These are phyloP conservation scores for Tinea pellionella DNA, from an alignment of 2,888 invertebrate genomes.

Conservation along the genomic window DNA sequence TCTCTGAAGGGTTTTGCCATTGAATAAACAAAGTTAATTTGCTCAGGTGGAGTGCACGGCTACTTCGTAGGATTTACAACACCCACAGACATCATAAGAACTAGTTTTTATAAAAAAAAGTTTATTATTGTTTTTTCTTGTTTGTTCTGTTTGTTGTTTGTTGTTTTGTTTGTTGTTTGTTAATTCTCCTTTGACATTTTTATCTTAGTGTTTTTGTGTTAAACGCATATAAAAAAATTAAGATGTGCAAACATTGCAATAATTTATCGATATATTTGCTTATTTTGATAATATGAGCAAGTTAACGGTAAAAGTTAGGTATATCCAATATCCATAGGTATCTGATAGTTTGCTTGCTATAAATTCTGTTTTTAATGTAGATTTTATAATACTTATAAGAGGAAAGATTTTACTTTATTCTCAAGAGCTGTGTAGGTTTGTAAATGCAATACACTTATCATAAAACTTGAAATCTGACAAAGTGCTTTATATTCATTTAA, in stretches of 20 bases:
- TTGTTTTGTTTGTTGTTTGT: too few relatives aligned
- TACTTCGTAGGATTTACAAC: not conserved
- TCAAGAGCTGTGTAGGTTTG: not conserved
- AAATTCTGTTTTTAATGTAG: not conserved
- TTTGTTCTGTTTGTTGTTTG: too few relatives aligned
- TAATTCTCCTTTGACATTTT: too few relatives aligned
- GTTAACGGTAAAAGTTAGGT: too few relatives aligned
- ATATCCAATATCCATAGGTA: too few relatives aligned
- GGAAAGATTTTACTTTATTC: not conserved
- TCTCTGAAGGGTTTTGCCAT: not conserved
- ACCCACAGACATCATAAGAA: not conserved
- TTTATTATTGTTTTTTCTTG: too few relatives aligned
- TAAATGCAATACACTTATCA: not conserved
- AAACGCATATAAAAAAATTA: too few relatives aligned
- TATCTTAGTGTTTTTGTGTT: too few relatives aligned
- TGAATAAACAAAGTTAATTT: conserved; percentile 28
- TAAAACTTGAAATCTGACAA: not conserved
- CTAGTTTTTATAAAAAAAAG: not conserved
- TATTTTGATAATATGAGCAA: too few relatives aligned
- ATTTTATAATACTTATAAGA: not conserved
- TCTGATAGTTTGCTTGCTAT: not conserved
- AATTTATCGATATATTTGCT: too few relatives aligned
- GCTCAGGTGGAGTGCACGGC: conserved; percentile 26
- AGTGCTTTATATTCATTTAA: not conserved
- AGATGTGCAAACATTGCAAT: too few relatives aligned